These are phyloP conservation scores for Pimephales promelas DNA, from an alignment of 2,113 vertebrate species.

Conservation along the genomic window DNA sequence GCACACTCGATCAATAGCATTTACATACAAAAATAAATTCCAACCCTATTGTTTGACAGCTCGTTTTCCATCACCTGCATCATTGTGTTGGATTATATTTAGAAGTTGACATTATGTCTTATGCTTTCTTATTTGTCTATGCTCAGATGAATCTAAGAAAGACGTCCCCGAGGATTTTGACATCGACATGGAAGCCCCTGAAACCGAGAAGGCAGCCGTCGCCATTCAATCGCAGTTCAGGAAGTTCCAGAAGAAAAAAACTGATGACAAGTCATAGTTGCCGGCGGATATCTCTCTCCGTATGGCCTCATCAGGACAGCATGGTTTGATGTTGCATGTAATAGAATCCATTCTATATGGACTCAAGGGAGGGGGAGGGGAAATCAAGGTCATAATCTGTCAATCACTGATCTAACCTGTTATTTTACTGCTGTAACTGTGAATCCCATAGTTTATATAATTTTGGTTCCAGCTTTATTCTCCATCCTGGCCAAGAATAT, in stretches of 20 bases:
- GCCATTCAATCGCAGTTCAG: conserved; percentile 92
- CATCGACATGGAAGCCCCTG: conserved; percentile 85
- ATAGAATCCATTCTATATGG: conserved; percentile 70
- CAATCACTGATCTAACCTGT: conserved; percentile 66
- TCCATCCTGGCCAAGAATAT: conserved; percentile 49
- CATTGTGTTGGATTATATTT: background rate
- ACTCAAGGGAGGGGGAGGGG: conserved; percentile 48
- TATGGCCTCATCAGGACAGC: conserved; percentile 36
- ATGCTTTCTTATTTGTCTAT: conserved; percentile 44
- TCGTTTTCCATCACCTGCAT: background rate
- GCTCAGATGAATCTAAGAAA: conserved; percentile 88
- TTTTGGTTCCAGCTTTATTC: conserved; percentile 55
- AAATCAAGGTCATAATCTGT: conserved; percentile 70
- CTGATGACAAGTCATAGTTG: conserved; percentile 75
- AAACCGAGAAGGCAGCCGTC: conserved; percentile 83
- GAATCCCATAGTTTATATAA: conserved; percentile 45
- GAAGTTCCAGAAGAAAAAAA: conserved; percentile 92
- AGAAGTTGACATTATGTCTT: background rate
- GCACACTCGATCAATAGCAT: background rate
- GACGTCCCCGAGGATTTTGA: conserved; percentile 84
- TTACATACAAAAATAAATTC: background rate
- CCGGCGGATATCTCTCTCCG: conserved; percentile 51
- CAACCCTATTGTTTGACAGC: too few species aligned
- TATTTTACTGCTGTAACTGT: conserved; percentile 66
- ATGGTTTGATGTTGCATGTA: conserved; percentile 75